phyloP scores from a whole-genome alignment of 2,888 invertebrate genomes.

The Melinaea menophilus region DNA sequence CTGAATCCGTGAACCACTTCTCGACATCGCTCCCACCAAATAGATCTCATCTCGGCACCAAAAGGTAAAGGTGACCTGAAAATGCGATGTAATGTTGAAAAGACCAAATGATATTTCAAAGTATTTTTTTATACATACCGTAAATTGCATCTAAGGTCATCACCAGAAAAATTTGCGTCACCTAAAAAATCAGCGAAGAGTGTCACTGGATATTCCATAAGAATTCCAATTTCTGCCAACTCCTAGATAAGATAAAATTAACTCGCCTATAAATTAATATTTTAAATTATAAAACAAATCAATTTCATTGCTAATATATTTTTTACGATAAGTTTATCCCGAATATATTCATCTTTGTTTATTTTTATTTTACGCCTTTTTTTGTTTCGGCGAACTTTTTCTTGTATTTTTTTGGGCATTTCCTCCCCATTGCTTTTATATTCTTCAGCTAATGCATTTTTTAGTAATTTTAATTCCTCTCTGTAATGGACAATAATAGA shows the following conservation, averaged over 20 bases:
- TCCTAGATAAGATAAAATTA: constrained; percentile 37
- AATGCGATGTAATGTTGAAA: constrained; percentile 4
- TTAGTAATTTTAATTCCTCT: constrained; percentile 46
- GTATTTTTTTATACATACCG: constrained; percentile 37
- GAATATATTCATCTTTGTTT: constrained; percentile 35
- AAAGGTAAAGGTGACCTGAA: constrained; percentile 44
- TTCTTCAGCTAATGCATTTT: constrained; percentile 50
- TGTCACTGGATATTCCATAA: constrained; percentile 49
- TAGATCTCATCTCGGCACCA: constrained; percentile 47
- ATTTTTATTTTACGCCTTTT: constrained; percentile 36
- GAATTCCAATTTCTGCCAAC: constrained; percentile 42
- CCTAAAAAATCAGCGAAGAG: constrained; percentile 54
- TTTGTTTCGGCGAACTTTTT: constrained; percentile 35
- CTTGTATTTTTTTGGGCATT: constrained; percentile 50
- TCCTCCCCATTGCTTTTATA: constrained; percentile 47
- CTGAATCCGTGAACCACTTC: constrained; percentile 43
- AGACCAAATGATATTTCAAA: neutral
- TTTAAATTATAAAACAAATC: too few species aligned
- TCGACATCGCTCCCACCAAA: constrained; percentile 61
- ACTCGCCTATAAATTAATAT: neutral
- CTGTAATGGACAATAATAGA: constrained; percentile 34
- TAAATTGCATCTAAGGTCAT: constrained; percentile 49
- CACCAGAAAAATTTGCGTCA: constrained; percentile 58
- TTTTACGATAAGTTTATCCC: constrained; percentile 47
- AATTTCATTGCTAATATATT: neutral